Evolutionary conservation across 2,888 invertebrate species (phyloP), one percentile per base, ranked within the genome.

Genomic region (Tryphoninae sp.): DNA sequence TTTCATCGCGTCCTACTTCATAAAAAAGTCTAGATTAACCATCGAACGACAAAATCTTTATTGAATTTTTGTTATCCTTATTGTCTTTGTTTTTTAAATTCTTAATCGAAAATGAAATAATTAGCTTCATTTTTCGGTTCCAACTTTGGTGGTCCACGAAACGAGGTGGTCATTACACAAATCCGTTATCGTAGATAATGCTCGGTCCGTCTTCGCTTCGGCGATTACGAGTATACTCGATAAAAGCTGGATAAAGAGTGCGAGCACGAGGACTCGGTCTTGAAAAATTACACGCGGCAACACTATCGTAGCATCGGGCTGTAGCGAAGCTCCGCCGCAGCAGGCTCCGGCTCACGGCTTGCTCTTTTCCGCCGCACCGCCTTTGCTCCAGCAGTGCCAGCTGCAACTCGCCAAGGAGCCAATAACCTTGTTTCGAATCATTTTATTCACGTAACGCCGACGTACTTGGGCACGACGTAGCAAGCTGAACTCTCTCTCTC

Each of bases 401-500:
- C 84, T 84, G 84, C 87, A 86, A 86, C 87, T 83, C 86, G 85
- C 86, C 33, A 84, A 84, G 84, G 71, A 86, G 85, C 88, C 89
- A 88, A 88, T 89, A 89, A 88, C 88, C 87, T 88, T 88, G 87
- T 89, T 89, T 87, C 88, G 86, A 89, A 87, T 89, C 86, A 87
- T 89, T 88, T 87, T 89, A 87, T 88, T 86, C 87, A 83, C 86
- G 85, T 87, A 86, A 87, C 87, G 87, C 84, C 73, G 81, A 78
- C 33, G 8, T 33, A 58, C 67, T 51, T 19, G n/a, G 72, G 62
- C 22, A 55, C 62, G 81, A 83, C 72, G 64, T 82, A 82, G 84
- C 80, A 74, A 81, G 82, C 83, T 79, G 78, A 83, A 83, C 83
- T 87, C 84, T 86, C 85, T 80, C 72, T 59, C 77, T 73, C 62